Evolutionary conservation across 2,888 invertebrate species (phyloP), one percentile per base, ranked within the genome.

Genomic region (Zonitis immaculata): DNA sequence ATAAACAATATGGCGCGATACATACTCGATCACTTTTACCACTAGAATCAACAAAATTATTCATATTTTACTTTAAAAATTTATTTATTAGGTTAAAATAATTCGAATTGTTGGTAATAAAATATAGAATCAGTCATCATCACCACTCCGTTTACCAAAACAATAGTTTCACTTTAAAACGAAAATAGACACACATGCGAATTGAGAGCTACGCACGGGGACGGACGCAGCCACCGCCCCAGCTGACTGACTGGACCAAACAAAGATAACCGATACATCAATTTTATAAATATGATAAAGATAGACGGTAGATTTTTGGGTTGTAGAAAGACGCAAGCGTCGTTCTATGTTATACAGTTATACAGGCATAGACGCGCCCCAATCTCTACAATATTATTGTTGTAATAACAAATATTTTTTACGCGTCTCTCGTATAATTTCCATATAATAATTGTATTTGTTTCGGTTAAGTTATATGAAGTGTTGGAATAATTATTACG

Each of bases 171-270:
- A 45, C 45, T 43, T n/a, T n/a, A n/a, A n/a, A n/a, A 58, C 45
- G 57, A 52, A 62, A 63, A 66, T 60, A 64, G 64, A 65, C 63
- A 63, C 54, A 46, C 51, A 56, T 57, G 57, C 50, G 53, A 49
- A 26, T 27, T 39, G 47, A 35, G 53, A 51, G 43, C 39, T 67
- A 69, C 68, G 65, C 65, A 64, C 67, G 67, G 69, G 70, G 70
- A 69, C 70, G 70, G 68, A 69, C 68, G 65, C 73, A 76, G 78
- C 78, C 78, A 78, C 78, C 78, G 77, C 78, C 78, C 77, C 77
- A 77, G 77, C 76, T 71, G 73, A 70, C 69, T 75, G 71, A n/a
- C 66, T 67, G 66, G 64, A 64, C 68, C 68, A 68, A 71, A 76
- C 66, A 69, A 69, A 71, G 71, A 73, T n/a, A 59, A 63, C 68